Evolutionary conservation across 2,113 vertebrate genomes (phyloP), one percentile per base, ranked within the genome.

Genomic region (Marmota monax): DNA sequence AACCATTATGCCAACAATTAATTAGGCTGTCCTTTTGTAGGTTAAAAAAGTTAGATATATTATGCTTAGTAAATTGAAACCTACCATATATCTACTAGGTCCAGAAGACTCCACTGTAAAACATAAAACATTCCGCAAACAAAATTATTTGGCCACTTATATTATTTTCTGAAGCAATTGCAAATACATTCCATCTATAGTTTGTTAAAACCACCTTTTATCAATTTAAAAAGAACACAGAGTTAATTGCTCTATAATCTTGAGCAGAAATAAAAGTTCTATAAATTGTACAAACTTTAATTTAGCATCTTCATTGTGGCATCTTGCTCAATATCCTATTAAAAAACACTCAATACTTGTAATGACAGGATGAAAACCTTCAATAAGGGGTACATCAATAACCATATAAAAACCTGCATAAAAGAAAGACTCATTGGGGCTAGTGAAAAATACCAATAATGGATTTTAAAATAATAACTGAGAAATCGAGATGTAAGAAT

Each of bases 121-220:
- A 88, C 61, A 97, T n/a, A 87, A 93, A 78, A 74, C 11, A 72
- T 67, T 37, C 8, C 76, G 32, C 56, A 95, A 84, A 63, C 34
- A 72, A 91, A 96, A 61, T 16, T 37, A 37, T 48, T 17, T 56
- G n/a, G 27, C 32, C 56, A 84, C 25, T 73, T 91, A 7, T 18
- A 93, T 69, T 83, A 63, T 84, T 86, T 95, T 74, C 83, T 79
- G 20, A 74, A 94, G 48, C 25, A 84, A 65, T 84, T 77, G n/a
- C 5, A 92, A 96, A 96, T 18, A 90, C 2, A 82, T 9, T 27
- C 17, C 42, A 73, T 53, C 27, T 91, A 78, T 61, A 89, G 48
- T 56, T 70, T 92, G 79, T 77, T 25, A 76, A 85, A 84, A 88
- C 5, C 48, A 95, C 65, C 32, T 63, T 34, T 72, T 84, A 91